These are phyloP conservation scores for Parazoanthus atlanticus DNA, from an alignment of 92 coral and sea anemone species.

Conservation along the genomic window DNA sequence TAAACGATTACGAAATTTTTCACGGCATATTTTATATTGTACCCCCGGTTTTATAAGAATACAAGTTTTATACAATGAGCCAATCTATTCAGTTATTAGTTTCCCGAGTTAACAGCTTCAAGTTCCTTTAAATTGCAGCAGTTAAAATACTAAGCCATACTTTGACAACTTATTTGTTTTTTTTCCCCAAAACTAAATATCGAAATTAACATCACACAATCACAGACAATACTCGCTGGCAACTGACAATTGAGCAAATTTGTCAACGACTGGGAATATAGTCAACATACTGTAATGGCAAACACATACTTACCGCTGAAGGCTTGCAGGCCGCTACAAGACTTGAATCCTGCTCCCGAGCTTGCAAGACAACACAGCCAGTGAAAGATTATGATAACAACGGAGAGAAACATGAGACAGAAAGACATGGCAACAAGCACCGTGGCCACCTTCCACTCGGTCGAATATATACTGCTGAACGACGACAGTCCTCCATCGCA, in stretches of 20 bases:
- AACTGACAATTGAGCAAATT: not conserved
- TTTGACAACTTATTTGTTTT: too few species aligned
- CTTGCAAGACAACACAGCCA: constrained; percentile 77
- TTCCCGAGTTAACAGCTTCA: not conserved
- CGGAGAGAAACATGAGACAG: constrained; percentile 75
- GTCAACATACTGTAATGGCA: not conserved
- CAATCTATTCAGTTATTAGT: not conserved
- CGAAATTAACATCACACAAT: not conserved
- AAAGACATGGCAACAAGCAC: constrained; percentile 80
- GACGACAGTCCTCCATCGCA: constrained; percentile 80
- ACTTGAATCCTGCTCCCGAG: constrained; percentile 84
- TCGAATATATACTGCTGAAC: constrained; percentile 75
- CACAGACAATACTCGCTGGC: not conserved
- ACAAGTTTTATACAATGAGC: not conserved
- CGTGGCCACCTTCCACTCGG: constrained; percentile 93
- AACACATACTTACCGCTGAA: constrained; percentile 69
- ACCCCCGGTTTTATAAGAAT: not conserved
- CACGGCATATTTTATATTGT: not conserved
- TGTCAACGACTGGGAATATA: not conserved
- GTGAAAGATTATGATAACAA: constrained; percentile 69
- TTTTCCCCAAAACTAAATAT: too few species aligned
- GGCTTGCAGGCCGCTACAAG: constrained; percentile 83
- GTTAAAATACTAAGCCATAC: not conserved
- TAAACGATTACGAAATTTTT: not conserved
- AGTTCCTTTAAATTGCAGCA: not conserved